Conservation (phyloP, 2,113 vertebrate genomes). For the Phocoena phocoena region DNA sequence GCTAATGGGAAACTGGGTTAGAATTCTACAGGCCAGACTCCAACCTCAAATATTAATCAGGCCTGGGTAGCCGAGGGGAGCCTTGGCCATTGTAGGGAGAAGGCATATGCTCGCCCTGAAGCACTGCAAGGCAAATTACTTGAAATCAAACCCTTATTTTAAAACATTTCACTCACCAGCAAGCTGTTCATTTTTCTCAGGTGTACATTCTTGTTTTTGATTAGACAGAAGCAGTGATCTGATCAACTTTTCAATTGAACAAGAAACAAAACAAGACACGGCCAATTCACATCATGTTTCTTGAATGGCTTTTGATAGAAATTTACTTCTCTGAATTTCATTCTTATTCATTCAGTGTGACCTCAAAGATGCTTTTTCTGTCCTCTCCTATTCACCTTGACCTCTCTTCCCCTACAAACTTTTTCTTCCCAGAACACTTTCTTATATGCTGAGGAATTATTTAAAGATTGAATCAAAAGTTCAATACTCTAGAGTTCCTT, state of each 20-base stretch:
- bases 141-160: constrained; percentile 26
- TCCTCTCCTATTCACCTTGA: neutral
- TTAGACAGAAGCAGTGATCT: constrained; percentile 67
- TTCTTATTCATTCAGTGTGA: constrained; percentile 35
- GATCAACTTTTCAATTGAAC: constrained; percentile 60
- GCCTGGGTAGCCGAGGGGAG: neutral
- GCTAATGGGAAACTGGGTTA: constrained; percentile 58
- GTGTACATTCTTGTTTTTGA: constrained; percentile 55
- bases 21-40: constrained; percentile 41
- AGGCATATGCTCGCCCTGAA: neutral
- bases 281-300: constrained; percentile 52
- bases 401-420: neutral
- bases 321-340: constrained; percentile 35
- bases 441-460: neutral
- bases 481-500: neutral
- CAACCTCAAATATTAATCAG: constrained; percentile 69
- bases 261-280: constrained; percentile 48
- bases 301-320: constrained; percentile 9
- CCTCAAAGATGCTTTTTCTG: neutral
- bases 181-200: constrained; percentile 59
- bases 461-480: neutral
- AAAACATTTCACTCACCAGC: constrained; percentile 45
- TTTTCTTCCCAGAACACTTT: neutral
- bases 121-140: neutral
- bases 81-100: neutral